Evolutionary conservation across 2,888 invertebrate genomes (phyloP), one percentile per base, ranked within the genome.

Genomic region (Acleris sparsana): DNA sequence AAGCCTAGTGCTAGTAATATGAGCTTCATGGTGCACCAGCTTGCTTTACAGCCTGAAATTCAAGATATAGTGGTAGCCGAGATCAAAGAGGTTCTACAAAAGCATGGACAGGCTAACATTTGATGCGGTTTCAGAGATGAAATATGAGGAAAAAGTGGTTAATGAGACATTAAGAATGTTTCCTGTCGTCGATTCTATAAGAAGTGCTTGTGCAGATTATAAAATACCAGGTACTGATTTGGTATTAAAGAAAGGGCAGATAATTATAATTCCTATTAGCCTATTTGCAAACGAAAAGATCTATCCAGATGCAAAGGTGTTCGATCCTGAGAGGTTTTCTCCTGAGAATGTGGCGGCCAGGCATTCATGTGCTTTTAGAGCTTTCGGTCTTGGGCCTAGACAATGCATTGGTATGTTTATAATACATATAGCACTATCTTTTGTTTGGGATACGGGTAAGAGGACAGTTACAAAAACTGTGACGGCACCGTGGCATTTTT

Each of bases 241-340:
- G 2, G 46, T 17, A 2, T 29, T 71, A 7, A 62, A 68, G 18
- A 65, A 69, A 46, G 71, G 65, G 0, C 53, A 57, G 44, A 55
- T 53, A 3, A 56, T 71, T 13, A 17, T 69, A 16, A 20, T 69
- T 0, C 53, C 69, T 0, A 29, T 52, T 0, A 43, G 39, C 16
- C 66, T 70, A 17, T 70, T 70, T 11, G 49, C 58, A 6, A 70
- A 72, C 44, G 43, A 55, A n/a, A 46, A 55, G 17, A 52, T 69
- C 49, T 72, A 63, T 43, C 52, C 66, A n/a, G 53, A 69, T 5
- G 68, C 70, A 1, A 55, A 68, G 13, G 58, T 60, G n/a, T 72
- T 70, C 58, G 69, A 72, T n/a, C 70, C 72, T 7, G 69, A 72
- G 13, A 67, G 70, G 18, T 72, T 72, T 39, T 63, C 69, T 18